Evolutionary conservation across 2,113 vertebrate genomes (phyloP).

Genomic region (Poeciliopsis prolifica): DNA sequence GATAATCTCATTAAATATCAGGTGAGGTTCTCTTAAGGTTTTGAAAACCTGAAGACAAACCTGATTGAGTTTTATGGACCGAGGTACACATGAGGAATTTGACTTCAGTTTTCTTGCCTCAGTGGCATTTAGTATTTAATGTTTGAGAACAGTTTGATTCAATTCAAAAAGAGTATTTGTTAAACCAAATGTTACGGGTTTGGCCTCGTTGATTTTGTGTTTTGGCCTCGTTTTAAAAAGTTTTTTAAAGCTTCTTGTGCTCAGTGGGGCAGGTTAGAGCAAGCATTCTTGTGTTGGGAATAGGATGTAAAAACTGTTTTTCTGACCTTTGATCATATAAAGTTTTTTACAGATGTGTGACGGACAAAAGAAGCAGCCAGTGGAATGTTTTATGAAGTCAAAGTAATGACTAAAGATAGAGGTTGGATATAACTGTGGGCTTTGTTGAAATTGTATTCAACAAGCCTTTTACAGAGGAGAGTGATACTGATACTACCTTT

Average conservation of each 20-base stretch:
- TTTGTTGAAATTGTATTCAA: neutral
- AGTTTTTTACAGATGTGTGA: neutral
- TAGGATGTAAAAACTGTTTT: neutral
- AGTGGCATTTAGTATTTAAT: no score
- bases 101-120: no score
- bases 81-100: no score
- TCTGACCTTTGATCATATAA: neutral
- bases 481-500: neutral
- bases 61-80: no score
- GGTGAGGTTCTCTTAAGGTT: no score
- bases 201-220: neutral
- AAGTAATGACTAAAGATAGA: neutral
- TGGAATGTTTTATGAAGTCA: neutral
- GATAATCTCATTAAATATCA: no score
- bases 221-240: neutral
- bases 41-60: no score
- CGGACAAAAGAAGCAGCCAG: neutral
- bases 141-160: no score
- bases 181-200: no score
- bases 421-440: no score
- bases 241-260: neutral
- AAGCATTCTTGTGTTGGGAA: neutral
- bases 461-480: neutral
- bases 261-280: neutral
- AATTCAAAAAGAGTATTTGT: no score